phyloP scores from a whole-genome alignment of 2,797 vertebrate genomes.

The Sus cebifrons region DNA sequence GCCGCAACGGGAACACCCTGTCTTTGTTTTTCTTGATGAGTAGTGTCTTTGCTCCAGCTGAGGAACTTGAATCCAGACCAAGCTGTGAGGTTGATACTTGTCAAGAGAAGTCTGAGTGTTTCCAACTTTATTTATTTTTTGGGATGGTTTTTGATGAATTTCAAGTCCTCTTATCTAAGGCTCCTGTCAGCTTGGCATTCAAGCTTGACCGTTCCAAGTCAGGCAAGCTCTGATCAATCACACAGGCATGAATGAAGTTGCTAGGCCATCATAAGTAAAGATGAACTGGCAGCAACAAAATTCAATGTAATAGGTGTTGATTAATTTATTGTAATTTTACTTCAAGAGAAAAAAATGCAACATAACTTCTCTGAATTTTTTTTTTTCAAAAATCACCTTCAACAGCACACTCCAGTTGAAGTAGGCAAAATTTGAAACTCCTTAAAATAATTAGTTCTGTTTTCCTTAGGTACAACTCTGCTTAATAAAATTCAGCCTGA shows the following conservation, averaged over 20 bases:
- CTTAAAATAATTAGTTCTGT: background rate
- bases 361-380: background rate
- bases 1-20: too few species aligned
- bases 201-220: background rate
- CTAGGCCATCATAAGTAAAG: background rate
- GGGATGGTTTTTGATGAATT: background rate
- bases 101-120: background rate
- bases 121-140: constrained; percentile 7
- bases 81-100: background rate
- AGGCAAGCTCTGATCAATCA: background rate
- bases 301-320: background rate
- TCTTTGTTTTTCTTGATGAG: background rate
- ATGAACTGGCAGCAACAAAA: background rate
- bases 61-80: constrained; percentile 32
- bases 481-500: constrained; percentile 35
- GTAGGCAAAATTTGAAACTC: background rate
- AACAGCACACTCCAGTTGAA: background rate
- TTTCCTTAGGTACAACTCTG: background rate
- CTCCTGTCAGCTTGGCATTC: background rate
- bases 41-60: constrained; percentile 32
- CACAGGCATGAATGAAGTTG: background rate
- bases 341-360: background rate
- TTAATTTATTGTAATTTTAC: background rate
- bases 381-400: constrained; percentile 37
- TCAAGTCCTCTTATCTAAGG: constrained; percentile 4